phyloP scores from a whole-genome alignment of 2,113 vertebrate species.

The Pycnonotus jocosus region DNA sequence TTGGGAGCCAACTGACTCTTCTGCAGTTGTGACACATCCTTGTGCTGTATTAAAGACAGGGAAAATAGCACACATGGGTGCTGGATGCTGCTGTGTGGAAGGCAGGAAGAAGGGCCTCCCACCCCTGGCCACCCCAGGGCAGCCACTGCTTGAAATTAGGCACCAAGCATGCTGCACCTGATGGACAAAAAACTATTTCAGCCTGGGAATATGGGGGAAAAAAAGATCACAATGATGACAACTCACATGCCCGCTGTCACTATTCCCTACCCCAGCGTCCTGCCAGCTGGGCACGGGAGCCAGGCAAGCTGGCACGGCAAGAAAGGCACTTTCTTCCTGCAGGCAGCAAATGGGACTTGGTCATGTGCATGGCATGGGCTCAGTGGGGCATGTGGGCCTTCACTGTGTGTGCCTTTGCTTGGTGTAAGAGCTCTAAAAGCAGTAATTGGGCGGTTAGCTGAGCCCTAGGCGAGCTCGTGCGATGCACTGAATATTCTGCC shows the following conservation, averaged over 20 bases:
- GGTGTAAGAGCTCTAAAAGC: neutral
- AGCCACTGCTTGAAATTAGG: neutral
- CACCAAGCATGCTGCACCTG: neutral
- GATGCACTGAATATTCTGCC: conserved; percentile 1
- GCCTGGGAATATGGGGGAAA: neutral
- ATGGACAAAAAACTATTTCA: neutral
- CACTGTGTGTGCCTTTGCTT: accelerated
- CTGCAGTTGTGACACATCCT: conserved; percentile 5
- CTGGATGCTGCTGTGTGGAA: neutral
- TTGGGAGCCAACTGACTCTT: conserved; percentile 15
- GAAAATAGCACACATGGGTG: neutral
- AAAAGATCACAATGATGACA: neutral
- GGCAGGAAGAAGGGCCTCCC: neutral
- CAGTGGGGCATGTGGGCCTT: neutral
- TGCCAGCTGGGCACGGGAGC: accelerated
- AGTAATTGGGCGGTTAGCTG: neutral
- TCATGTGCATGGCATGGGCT: accelerated
- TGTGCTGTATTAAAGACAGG: neutral
- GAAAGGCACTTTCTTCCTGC: neutral
- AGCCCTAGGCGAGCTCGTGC: neutral
- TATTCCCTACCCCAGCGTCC: neutral
- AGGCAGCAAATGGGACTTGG: neutral
- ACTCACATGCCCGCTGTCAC: accelerated
- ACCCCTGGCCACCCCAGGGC: neutral
- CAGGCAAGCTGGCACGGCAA: accelerated